Evolutionary conservation across 2,113 vertebrate genomes (phyloP).

Genomic region (Cynopterus brachyotis): DNA sequence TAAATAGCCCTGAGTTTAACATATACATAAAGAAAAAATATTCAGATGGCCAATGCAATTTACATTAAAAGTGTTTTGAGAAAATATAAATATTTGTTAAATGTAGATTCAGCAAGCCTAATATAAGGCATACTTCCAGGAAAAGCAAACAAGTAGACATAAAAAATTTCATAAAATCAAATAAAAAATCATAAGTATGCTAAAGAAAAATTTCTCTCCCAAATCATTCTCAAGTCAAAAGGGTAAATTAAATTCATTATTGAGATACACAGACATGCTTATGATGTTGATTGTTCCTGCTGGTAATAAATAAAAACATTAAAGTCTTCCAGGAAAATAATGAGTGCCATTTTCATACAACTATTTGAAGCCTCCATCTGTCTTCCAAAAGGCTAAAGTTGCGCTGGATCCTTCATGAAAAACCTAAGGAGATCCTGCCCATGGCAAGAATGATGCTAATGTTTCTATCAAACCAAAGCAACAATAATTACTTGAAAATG

Average conservation of each 20-base stretch:
- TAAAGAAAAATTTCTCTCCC: neutral
- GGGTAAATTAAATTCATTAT: slow-evolving; percentile 20
- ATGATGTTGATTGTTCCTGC: neutral
- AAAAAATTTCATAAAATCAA: slow-evolving; percentile 41
- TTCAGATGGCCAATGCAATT: neutral
- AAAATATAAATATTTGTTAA: neutral
- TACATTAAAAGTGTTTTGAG: neutral
- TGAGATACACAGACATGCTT: neutral
- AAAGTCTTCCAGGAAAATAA: neutral
- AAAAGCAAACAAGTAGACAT: neutral
- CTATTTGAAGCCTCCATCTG: neutral
- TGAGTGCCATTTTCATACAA: neutral
- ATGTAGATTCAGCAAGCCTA: neutral
- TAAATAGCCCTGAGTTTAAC: neutral
- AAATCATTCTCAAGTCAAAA: slow-evolving; percentile 13
- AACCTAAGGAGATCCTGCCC: neutral
- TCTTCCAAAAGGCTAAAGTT: slow-evolving; percentile 24
- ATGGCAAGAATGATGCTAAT: neutral
- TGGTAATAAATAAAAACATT: slow-evolving; percentile 39
- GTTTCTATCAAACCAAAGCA: slow-evolving; percentile 37
- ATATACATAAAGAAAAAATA: neutral
- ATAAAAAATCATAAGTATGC: slow-evolving; percentile 19
- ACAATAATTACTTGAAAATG: slow-evolving; percentile 42
- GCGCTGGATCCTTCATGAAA: neutral
- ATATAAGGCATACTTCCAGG: neutral